Evolutionary conservation across 2,797 vertebrate genomes (phyloP).

Genomic region (Amblyopsis hoosieri): DNA sequence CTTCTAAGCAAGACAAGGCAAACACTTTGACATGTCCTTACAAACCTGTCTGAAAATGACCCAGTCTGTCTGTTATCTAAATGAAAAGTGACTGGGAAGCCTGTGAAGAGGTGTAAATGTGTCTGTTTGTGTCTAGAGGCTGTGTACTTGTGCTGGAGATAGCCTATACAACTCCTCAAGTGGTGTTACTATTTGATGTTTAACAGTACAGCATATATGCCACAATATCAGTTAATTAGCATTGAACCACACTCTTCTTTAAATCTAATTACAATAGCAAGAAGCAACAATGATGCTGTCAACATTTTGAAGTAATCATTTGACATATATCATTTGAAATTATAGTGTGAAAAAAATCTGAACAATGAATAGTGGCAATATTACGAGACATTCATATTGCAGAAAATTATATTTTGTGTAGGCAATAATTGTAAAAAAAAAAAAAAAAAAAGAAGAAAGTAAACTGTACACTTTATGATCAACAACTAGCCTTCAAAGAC

Average conservation of each 20-base stretch:
- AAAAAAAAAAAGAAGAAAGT: neutral
- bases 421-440: conserved; percentile 2
- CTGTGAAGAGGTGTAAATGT: conserved; percentile 58
- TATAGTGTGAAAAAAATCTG: neutral
- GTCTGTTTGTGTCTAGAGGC: conserved; percentile 51
- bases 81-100: conserved; percentile 44
- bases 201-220: conserved; percentile 19
- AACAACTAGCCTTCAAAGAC: conserved; percentile 12
- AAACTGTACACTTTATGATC: conserved; percentile 7
- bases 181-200: conserved; percentile 54
- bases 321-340: neutral
- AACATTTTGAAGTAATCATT: neutral
- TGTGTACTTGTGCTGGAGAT: conserved; percentile 35
- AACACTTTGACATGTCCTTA: conserved; percentile 53
- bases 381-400: neutral
- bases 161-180: conserved; percentile 20
- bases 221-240: conserved; percentile 15
- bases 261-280: conserved; percentile 5
- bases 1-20: neutral
- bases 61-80: conserved; percentile 52
- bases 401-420: neutral
- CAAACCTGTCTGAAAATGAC: conserved; percentile 50
- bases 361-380: neutral
- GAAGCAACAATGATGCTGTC: neutral
- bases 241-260: neutral